Base-by-base conservation (phyloP, 92 coral and sea anemone species). In the Epizoanthus stellaris region DNA sequence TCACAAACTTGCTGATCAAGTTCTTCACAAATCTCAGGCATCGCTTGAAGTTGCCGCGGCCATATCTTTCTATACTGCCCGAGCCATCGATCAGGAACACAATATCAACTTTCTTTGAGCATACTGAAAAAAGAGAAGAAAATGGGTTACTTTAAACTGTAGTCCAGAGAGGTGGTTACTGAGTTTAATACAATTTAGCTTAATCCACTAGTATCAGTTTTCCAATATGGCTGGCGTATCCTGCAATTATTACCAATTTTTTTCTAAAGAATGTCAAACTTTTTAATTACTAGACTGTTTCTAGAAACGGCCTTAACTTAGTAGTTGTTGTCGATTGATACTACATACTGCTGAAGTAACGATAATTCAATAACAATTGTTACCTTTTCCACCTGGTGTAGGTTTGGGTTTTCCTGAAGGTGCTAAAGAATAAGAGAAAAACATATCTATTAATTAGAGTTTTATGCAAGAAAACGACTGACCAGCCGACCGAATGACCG, bases 21-120 rank as follows among this genome's bases (percentile, higher is more conserved):
- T 52, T 52, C 71, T 70, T 80, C 6, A 90, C 93, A 66, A 90
- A 90, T 72, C 76, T 72, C 9, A 90, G 90, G 58, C 93, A 90
- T 17, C 93, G 93, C 25, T 77, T 68, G 88, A 90, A 90, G 71
- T 90, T 90, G 21, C 93, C 93, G 64, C 56, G 56, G 56, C 56
- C 56, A 11, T 52, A 52, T 11, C 12, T 52, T 52, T 52, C 56
- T 52, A 52, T 52, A 52, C 56, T 52, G 12, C 56, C 56, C 3
- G 56, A 52, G 56, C 56, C 56, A 13, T 87, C 93, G 77, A 91
- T 64, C 82, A 91, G 53, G 80, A 90, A 87, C 5, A 64, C 88
- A 54, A 90, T 49, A 57, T 90, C 93, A 21, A 90, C 60, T 34
- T 87, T 88, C 54, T 71, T 77, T 14, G 54, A 59, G 47, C 93